Evolutionary conservation across 2,113 vertebrate species (phyloP).

Genomic region (Sceloporus tristichus): DNA sequence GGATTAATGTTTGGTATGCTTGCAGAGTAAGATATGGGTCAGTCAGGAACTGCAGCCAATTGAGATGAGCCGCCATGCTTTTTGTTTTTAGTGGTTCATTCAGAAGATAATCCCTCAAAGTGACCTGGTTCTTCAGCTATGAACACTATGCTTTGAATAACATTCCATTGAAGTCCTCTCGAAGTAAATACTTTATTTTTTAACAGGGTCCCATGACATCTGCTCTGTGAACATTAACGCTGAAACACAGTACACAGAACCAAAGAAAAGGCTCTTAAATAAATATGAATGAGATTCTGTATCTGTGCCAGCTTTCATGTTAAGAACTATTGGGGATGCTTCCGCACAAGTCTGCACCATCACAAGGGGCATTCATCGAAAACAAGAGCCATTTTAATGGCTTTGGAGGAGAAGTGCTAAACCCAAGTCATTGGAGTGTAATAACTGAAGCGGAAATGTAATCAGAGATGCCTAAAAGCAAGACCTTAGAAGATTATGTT

Average conservation of each 20-base stretch:
- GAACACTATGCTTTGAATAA: conserved; percentile 13
- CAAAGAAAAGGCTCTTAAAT: conserved; percentile 32
- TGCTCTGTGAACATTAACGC: conserved; percentile 22
- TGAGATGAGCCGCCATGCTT: background rate
- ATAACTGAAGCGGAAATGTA: conserved; percentile 23
- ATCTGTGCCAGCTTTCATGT: conserved; percentile 8
- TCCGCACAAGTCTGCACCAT: conserved; percentile 13
- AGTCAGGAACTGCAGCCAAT: background rate
- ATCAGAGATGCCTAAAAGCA: conserved; percentile 15
- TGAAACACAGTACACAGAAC: background rate
- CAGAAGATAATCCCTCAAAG: conserved; percentile 32
- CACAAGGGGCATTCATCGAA: conserved; percentile 32
- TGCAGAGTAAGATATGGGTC: background rate
- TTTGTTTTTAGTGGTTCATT: background rate
- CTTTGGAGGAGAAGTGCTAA: conserved; percentile 2
- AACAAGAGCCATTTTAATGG: conserved; percentile 37
- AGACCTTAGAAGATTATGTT: conserved; percentile 16
- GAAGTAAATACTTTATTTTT: conserved; percentile 45
- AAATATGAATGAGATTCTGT: conserved; percentile 36
- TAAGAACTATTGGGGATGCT: conserved; percentile 25
- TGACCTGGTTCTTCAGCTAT: conserved; percentile 43
- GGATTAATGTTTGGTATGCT: background rate
- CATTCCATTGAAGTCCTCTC: conserved; percentile 53
- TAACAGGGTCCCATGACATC: conserved; percentile 46
- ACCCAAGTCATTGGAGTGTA: conserved; percentile 1